Conservation (phyloP, 2,888 invertebrate species). For the Aspidiotus destructor region DNA sequence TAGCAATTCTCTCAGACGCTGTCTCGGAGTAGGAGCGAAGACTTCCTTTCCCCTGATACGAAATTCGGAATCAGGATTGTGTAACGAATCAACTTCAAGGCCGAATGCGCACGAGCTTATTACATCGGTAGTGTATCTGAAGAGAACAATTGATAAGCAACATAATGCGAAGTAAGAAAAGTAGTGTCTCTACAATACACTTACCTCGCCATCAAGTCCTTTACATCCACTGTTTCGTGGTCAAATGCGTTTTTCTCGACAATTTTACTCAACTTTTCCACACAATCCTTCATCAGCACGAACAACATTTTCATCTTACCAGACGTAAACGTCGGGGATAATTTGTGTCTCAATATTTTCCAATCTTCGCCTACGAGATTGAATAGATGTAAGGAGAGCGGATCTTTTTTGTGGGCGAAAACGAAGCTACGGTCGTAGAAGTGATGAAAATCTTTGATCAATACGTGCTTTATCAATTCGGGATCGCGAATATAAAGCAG, state of each 20-base stretch:
- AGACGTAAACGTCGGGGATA: slow-evolving; percentile 48
- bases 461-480: slow-evolving; percentile 44
- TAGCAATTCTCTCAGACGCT: slow-evolving; percentile 2
- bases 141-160: neutral
- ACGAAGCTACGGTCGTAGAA: slow-evolving; percentile 44
- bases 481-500: slow-evolving; percentile 44
- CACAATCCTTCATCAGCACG: slow-evolving; percentile 43
- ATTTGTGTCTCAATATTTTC: slow-evolving; percentile 46
- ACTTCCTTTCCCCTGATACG: slow-evolving; percentile 8
- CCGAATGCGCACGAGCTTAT: slow-evolving; percentile 32
- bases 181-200: neutral
- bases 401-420: slow-evolving; percentile 40
- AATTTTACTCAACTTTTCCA: slow-evolving; percentile 39
- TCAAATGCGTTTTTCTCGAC: neutral
- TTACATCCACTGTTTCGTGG: slow-evolving; percentile 6
- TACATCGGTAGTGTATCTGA: slow-evolving; percentile 23
- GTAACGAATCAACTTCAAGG: slow-evolving; percentile 10
- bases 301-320: slow-evolving; percentile 50
- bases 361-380: slow-evolving; percentile 46
- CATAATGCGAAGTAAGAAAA: neutral
- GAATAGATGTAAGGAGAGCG: slow-evolving; percentile 43
- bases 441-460: slow-evolving; percentile 46
- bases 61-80: slow-evolving; percentile 18
- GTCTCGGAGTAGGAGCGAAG: neutral
- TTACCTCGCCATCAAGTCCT: slow-evolving; percentile 22